Evolutionary conservation across 2,888 invertebrate genomes (phyloP).

Genomic region (Gryllus longicercus): DNA sequence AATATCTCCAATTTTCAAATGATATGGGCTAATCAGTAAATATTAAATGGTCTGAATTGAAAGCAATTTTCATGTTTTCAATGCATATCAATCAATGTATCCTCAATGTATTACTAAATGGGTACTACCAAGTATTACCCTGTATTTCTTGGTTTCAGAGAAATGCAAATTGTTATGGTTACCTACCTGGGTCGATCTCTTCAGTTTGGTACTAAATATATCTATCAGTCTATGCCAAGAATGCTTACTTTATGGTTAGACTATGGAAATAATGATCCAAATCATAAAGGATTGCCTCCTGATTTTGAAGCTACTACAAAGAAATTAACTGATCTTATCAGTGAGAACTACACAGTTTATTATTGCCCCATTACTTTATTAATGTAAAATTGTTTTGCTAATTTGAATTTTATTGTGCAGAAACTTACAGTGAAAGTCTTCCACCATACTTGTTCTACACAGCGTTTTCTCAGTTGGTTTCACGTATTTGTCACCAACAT

Average conservation of each 20-base stretch:
- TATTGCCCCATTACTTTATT: neutral
- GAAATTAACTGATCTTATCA: slow-evolving; percentile 48
- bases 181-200: slow-evolving; percentile 70
- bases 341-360: slow-evolving; percentile 38
- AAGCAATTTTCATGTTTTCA: too few species aligned
- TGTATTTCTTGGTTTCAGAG: slow-evolving; percentile 41
- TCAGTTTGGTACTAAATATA: slow-evolving; percentile 78
- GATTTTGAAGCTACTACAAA: slow-evolving; percentile 37
- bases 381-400: slow-evolving; percentile 34
- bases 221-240: slow-evolving; percentile 94
- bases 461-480: slow-evolving; percentile 91
- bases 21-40: neutral
- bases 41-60: slow-evolving; percentile 24
- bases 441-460: slow-evolving; percentile 84
- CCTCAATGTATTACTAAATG: too few species aligned
- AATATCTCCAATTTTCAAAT: too few species aligned
- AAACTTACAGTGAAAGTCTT: slow-evolving; percentile 57
- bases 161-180: slow-evolving; percentile 63
- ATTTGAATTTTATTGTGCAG: slow-evolving; percentile 53
- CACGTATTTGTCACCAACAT: slow-evolving; percentile 89
- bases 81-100: too few species aligned
- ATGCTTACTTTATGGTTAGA: slow-evolving; percentile 92
- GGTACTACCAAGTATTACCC: too few species aligned
- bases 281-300: slow-evolving; percentile 39
- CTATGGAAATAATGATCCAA: slow-evolving; percentile 60